phyloP scores from a whole-genome alignment of 1,140 invertebrate species.

The Drosophila ironensis region DNA sequence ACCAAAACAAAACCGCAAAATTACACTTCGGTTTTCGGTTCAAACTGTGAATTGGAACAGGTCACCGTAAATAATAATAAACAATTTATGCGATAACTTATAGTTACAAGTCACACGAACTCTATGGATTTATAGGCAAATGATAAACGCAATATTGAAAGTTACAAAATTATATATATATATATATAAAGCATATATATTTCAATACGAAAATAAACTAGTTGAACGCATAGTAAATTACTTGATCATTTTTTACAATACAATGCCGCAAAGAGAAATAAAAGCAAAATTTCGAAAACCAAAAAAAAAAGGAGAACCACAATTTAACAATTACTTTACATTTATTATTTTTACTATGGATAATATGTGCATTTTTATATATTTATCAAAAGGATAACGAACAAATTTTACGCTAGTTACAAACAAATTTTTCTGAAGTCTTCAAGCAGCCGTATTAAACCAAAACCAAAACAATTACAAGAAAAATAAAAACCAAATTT shows the following conservation, averaged over 20 bases:
- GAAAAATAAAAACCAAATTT: slow-evolving; percentile 8
- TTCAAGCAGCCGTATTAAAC: slow-evolving; percentile 41
- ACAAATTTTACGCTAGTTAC: slow-evolving; percentile 43
- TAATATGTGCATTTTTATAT: slow-evolving; percentile 59
- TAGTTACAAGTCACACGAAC: slow-evolving; percentile 44
- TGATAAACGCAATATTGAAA: slow-evolving; percentile 49
- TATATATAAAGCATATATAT: slow-evolving; percentile 37
- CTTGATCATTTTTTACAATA: slow-evolving; percentile 43
- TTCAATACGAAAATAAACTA: slow-evolving; percentile 47
- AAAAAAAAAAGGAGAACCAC: neutral
- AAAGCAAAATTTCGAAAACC: slow-evolving; percentile 14
- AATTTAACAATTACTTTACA: slow-evolving; percentile 45
- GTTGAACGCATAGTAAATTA: slow-evolving; percentile 56
- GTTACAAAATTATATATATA: slow-evolving; percentile 47
- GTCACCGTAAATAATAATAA: slow-evolving; percentile 18
- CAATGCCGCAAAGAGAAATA: slow-evolving; percentile 19
- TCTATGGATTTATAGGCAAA: slow-evolving; percentile 54
- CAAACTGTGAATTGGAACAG: slow-evolving; percentile 17
- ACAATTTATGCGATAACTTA: slow-evolving; percentile 31
- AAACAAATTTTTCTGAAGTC: slow-evolving; percentile 48
- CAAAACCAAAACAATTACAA: slow-evolving; percentile 10
- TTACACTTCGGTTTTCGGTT: slow-evolving; percentile 28
- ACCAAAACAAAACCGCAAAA: slow-evolving; percentile 24
- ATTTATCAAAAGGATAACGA: slow-evolving; percentile 38
- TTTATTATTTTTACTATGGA: slow-evolving; percentile 47